These are phyloP conservation scores for Armadillidium nasatum DNA, from an alignment of 1,140 invertebrate genomes.

Conservation along the genomic window DNA sequence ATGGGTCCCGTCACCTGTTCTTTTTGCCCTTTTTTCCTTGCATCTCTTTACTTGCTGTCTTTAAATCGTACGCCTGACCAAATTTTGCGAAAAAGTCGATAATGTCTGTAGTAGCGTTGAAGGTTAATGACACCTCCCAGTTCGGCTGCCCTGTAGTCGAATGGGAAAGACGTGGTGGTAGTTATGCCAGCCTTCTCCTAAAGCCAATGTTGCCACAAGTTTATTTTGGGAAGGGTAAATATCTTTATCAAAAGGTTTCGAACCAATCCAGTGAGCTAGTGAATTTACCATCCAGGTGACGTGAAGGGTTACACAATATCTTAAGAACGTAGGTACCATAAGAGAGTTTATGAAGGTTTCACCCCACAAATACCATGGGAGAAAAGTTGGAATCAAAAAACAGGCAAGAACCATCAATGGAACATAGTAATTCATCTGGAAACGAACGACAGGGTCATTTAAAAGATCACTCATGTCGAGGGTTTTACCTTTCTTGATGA, in stretches of 20 bases:
- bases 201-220: conserved; percentile 52
- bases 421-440: conserved; percentile 85
- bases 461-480: conserved; percentile 84
- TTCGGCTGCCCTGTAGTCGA: no score
- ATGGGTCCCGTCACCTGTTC: conserved; percentile 58
- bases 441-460: conserved; percentile 73
- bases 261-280: conserved; percentile 86
- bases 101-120: no score
- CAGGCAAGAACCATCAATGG: conserved; percentile 73
- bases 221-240: conserved; percentile 58
- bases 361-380: conserved; percentile 78
- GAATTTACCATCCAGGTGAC: conserved; percentile 95
- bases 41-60: conserved; percentile 59
- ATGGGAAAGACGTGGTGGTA: conserved; percentile 69
- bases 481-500: conserved; percentile 76
- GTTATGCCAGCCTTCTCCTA: conserved; percentile 65
- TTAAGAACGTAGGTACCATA: conserved; percentile 74
- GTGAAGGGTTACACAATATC: conserved; percentile 82
- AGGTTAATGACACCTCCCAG: no score
- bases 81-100: conserved; percentile 66
- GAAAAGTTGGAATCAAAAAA: conserved; percentile 77
- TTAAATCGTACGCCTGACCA: conserved; percentile 70
- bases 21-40: conserved; percentile 56
- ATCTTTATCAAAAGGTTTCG: conserved; percentile 80
- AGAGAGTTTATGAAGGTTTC: conserved; percentile 74